These are phyloP conservation scores for Drosophila affinis DNA, from an alignment of 2,888 invertebrate species.

Conservation along the genomic window DNA sequence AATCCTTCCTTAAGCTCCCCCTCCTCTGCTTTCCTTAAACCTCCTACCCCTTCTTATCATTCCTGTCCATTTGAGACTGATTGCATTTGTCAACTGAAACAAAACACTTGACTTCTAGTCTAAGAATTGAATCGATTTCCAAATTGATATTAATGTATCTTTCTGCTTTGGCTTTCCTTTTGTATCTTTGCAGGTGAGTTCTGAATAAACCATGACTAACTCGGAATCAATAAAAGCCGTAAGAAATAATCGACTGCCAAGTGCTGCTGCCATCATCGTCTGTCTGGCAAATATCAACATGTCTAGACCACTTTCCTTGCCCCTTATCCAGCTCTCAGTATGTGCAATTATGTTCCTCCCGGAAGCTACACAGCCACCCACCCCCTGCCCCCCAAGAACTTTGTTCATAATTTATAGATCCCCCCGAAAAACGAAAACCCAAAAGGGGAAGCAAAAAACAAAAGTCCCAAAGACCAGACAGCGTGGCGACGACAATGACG, in stretches of 20 bases:
- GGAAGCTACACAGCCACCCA: constrained; percentile 25
- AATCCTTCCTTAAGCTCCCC: background rate
- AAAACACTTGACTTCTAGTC: constrained; percentile 24
- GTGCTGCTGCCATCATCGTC: constrained; percentile 28
- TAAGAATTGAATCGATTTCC: constrained; percentile 18
- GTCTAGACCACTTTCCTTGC: constrained; percentile 26
- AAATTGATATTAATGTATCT: constrained; percentile 47
- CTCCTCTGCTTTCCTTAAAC: background rate
- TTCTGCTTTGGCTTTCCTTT: constrained; percentile 1
- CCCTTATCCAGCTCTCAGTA: background rate
- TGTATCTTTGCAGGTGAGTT: constrained; percentile 35
- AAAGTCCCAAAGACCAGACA: constrained; percentile 60
- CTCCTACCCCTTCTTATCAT: background rate
- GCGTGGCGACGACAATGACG: constrained; percentile 66
- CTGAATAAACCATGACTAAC: background rate
- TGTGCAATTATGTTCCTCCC: constrained; percentile 65
- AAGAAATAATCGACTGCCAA: background rate
- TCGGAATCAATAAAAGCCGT: constrained; percentile 3
- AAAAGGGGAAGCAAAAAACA: constrained; percentile 24
- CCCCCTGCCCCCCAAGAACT: constrained; percentile 35
- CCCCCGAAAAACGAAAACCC: constrained; percentile 29
- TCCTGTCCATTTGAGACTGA: constrained; percentile 55
- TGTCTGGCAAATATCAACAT: constrained; percentile 36
- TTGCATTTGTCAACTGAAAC: constrained; percentile 37
- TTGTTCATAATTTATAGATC: constrained; percentile 74